Conservation (phyloP, 2,113 vertebrate species). For the Notothenia coriiceps region DNA sequence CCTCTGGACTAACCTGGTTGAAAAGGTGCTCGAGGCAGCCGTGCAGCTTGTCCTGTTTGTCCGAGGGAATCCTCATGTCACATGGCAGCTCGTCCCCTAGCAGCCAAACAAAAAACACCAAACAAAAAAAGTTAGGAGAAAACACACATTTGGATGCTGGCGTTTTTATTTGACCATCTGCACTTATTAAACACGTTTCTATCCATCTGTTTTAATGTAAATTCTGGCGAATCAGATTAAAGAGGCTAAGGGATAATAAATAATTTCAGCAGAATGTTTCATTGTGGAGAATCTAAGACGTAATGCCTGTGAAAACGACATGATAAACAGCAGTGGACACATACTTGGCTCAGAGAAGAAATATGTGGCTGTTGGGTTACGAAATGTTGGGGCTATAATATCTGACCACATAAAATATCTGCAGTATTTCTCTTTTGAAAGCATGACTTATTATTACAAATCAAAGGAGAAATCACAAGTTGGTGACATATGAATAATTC, state of each 20-base stretch:
- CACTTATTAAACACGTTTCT: conserved; percentile 8
- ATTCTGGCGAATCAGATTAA: conserved; percentile 11
- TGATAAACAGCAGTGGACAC: conserved; percentile 28
- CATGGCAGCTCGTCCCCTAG: conserved; percentile 95
- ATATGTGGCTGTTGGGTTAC: conserved; percentile 9
- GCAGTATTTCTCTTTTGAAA: not conserved
- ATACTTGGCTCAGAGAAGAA: conserved; percentile 24
- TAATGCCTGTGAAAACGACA: conserved; percentile 28
- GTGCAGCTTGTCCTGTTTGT: conserved; percentile 98
- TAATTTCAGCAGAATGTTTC: not conserved
- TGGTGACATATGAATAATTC: not conserved
- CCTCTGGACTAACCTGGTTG: conserved; percentile 88
- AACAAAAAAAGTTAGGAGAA: not conserved
- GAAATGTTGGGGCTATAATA: conserved; percentile 29
- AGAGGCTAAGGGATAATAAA: not conserved
- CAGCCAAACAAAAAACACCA: not conserved
- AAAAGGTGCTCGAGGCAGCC: conserved; percentile 98
- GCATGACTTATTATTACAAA: conserved; percentile 3
- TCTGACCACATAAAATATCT: conserved; percentile 34
- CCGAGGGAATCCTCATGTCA: conserved; percentile 96
- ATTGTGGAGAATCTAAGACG: not conserved
- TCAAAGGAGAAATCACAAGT: not conserved
- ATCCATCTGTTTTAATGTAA: conserved; percentile 19
- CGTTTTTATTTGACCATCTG: conserved; percentile 16
- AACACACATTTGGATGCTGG: conserved; percentile 16